A percentile compares a stretch with the other conserved stretches of the same genome.
Evolutionary conservation across 2,888 invertebrate genomes (phyloP).

Genomic region (Synergus laeviventris): DNA sequence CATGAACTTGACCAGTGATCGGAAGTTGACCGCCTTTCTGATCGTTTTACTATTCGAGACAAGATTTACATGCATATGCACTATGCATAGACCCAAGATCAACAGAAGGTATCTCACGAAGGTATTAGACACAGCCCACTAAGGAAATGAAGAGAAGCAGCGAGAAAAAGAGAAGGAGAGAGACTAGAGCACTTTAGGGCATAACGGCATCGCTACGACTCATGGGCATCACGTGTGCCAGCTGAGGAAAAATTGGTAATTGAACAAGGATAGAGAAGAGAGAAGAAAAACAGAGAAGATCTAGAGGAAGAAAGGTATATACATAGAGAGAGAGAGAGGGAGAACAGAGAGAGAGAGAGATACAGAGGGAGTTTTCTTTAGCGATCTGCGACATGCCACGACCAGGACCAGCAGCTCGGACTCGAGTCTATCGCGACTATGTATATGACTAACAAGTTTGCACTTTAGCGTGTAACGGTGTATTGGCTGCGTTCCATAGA

Average conservation of each 20-base stretch:
- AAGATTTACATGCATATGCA: slow-evolving; percentile 38
- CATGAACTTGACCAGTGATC: slow-evolving; percentile 13
- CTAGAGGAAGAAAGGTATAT: slow-evolving; percentile 55
- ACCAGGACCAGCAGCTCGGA: slow-evolving; percentile 41
- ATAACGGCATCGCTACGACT: slow-evolving; percentile 69
- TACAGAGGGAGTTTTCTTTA: slow-evolving; percentile 52
- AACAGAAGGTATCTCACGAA: slow-evolving; percentile 29
- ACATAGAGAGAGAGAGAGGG: slow-evolving; percentile 37
- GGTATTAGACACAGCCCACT: slow-evolving; percentile 25
- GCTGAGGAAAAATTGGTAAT: slow-evolving; percentile 49
- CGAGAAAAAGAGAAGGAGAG: slow-evolving; percentile 56
- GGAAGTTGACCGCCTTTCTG: slow-evolving; percentile 15
- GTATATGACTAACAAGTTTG: slow-evolving; percentile 75
- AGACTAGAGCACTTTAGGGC: slow-evolving; percentile 67
- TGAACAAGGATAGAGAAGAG: slow-evolving; percentile 50
- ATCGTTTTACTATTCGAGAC: slow-evolving; percentile 12
- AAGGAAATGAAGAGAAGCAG: not conserved
- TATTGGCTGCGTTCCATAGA: slow-evolving; percentile 70
- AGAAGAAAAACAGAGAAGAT: slow-evolving; percentile 47
- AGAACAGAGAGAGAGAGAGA: slow-evolving; percentile 50
- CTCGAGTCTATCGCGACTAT: slow-evolving; percentile 52
- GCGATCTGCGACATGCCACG: slow-evolving; percentile 45
- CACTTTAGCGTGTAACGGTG: slow-evolving; percentile 75
- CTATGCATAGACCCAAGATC: slow-evolving; percentile 37
- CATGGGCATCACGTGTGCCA: slow-evolving; percentile 53